These are phyloP conservation scores for Halichoeres trimaculatus DNA, from an alignment of 2,113 vertebrate genomes.

Conservation along the genomic window DNA sequence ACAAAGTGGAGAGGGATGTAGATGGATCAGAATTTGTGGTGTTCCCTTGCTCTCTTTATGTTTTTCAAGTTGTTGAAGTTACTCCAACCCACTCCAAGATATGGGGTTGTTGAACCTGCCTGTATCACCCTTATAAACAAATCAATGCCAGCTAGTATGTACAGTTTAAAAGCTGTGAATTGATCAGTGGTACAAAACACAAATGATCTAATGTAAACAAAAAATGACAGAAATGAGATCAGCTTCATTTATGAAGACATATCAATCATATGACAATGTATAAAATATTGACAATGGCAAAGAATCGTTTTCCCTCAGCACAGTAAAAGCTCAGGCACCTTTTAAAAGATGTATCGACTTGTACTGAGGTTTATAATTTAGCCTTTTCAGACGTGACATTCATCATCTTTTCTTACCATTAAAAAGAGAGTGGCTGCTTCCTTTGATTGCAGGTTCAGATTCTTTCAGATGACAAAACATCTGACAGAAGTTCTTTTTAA, in stretches of 20 bases:
- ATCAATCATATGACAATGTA: constrained; percentile 35
- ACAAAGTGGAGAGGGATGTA: too few relatives aligned
- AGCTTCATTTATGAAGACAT: neutral
- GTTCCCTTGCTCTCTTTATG: too few relatives aligned
- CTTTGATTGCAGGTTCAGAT: constrained; percentile 21
- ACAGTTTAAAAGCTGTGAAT: too few relatives aligned
- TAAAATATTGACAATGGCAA: constrained; percentile 26
- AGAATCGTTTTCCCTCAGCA: constrained; percentile 8
- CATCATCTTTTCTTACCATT: constrained; percentile 19
- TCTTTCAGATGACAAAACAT: constrained; percentile 27
- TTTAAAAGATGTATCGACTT: constrained; percentile 8
- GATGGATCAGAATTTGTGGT: too few relatives aligned
- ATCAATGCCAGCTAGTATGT: too few relatives aligned
- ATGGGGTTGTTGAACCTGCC: too few relatives aligned
- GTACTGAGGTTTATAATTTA: constrained; percentile 15
- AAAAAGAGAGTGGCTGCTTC: constrained; percentile 20
- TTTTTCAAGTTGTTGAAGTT: too few relatives aligned
- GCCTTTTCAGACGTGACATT: constrained; percentile 14
- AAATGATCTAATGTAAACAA: too few relatives aligned
- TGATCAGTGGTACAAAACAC: too few relatives aligned
- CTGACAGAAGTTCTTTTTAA: constrained; percentile 16
- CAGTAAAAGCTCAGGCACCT: neutral
- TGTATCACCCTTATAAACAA: too few relatives aligned
- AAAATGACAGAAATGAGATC: constrained; percentile 30
- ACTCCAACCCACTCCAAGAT: too few relatives aligned